phyloP scores from a whole-genome alignment of 1,140 invertebrate genomes.

The Lepidurus arcticus region DNA sequence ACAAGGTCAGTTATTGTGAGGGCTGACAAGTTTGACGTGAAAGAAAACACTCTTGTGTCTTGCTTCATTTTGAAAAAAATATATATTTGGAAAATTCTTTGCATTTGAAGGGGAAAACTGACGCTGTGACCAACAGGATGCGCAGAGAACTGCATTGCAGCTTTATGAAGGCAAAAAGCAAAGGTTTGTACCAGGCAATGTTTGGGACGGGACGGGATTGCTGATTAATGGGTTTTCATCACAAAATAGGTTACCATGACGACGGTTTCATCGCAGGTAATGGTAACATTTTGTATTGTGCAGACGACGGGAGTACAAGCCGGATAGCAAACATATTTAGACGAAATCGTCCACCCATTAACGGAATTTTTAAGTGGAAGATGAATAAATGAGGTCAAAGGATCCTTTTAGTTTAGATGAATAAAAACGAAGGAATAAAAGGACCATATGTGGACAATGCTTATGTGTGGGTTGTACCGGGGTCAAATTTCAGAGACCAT shows the following conservation, averaged over 20 bases:
- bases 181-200: background rate
- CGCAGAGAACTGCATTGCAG: background rate
- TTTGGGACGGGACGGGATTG: background rate
- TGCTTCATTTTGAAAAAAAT: background rate
- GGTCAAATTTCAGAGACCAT: too few species aligned
- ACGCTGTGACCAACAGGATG: too few species aligned
- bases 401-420: too few species aligned
- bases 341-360: too few species aligned
- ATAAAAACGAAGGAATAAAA: too few species aligned
- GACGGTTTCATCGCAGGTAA: background rate
- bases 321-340: too few species aligned
- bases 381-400: too few species aligned
- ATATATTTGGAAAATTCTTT: too few species aligned
- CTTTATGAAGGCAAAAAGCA: background rate
- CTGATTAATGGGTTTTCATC: background rate
- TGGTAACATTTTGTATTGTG: background rate
- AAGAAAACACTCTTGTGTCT: background rate
- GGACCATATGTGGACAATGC: too few species aligned
- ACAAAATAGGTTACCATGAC: conserved; percentile 1
- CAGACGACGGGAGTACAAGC: background rate
- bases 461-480: too few species aligned
- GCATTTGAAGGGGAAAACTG: too few species aligned
- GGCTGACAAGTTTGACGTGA: background rate
- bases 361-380: too few species aligned
- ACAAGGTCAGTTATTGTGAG: background rate